Percentiles rank a stretch among this genome's conserved stretches.
Evolutionary conservation across 2,888 invertebrate genomes (phyloP).

Genomic region (Nineta flava): DNA sequence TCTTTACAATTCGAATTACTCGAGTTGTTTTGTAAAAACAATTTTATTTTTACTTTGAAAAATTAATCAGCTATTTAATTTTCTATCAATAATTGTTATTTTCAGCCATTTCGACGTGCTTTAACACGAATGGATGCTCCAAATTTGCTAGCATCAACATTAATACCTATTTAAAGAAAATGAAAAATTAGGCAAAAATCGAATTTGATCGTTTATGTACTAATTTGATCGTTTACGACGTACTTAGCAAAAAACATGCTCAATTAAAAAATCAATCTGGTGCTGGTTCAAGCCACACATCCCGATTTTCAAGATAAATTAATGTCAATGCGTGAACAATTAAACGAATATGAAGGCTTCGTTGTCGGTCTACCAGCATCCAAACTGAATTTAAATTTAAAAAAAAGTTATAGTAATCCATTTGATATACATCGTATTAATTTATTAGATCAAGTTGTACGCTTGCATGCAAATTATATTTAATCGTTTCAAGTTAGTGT

Average conservation of each 20-base stretch:
- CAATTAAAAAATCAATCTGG: slow-evolving; percentile 26
- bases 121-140: slow-evolving; percentile 83
- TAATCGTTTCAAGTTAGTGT: slow-evolving; percentile 54
- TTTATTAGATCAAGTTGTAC: slow-evolving; percentile 79
- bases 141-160: slow-evolving; percentile 59
- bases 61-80: no score
- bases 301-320: slow-evolving; percentile 72
- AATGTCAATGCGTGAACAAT: slow-evolving; percentile 63
- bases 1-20: no score
- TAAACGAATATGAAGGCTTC: slow-evolving; percentile 74
- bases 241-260: slow-evolving; percentile 47
- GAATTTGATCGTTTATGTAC: slow-evolving; percentile 80
- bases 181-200: slow-evolving; percentile 85
- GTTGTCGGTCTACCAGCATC: slow-evolving; percentile 53
- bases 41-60: no score
- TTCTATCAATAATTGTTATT: no score
- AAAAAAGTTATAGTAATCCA: slow-evolving; percentile 76
- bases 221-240: no score
- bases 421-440: slow-evolving; percentile 86
- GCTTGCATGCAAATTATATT: slow-evolving; percentile 89
- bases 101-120: slow-evolving; percentile 75
- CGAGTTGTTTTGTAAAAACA: no score
- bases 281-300: slow-evolving; percentile 42
- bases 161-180: slow-evolving; percentile 88
- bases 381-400: slow-evolving; percentile 30